A percentile compares a stretch with the other conserved stretches of the same genome.
Conservation (phyloP, 2,113 vertebrate genomes). For the Pao palembangensis region DNA sequence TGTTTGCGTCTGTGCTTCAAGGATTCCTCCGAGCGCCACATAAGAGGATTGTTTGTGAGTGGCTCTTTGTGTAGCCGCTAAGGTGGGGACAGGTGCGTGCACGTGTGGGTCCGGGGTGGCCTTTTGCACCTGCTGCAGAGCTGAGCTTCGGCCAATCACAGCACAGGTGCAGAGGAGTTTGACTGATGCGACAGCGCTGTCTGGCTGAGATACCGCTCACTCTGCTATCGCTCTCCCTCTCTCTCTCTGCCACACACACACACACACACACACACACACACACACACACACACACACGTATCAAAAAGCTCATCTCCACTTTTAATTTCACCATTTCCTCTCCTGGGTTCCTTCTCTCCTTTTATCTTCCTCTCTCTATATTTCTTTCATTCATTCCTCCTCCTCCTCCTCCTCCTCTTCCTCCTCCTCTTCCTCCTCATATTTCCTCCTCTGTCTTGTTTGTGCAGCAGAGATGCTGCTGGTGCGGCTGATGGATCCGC, state of each 20-base stretch:
- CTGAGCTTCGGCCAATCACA: slow-evolving; percentile 51
- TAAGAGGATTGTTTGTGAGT: slow-evolving; percentile 42
- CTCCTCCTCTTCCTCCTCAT: too few species aligned
- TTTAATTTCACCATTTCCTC: too few species aligned
- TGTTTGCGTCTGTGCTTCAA: slow-evolving; percentile 30
- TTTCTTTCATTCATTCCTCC: too few species aligned
- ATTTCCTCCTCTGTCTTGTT: too few species aligned
- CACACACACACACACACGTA: background rate
- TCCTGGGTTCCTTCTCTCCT: slow-evolving; percentile 9
- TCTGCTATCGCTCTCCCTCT: slow-evolving; percentile 45
- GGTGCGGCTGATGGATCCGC: too few species aligned
- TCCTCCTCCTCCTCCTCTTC: too few species aligned
- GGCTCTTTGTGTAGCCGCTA: slow-evolving; percentile 22
- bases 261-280: slow-evolving; percentile 1
- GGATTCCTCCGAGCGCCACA: slow-evolving; percentile 39
- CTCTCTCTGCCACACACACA: background rate
- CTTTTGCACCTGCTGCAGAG: slow-evolving; percentile 57
- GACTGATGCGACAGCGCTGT: slow-evolving; percentile 56
- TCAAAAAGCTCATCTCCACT: too few species aligned
- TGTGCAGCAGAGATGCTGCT: too few species aligned
- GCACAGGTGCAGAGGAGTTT: slow-evolving; percentile 59
- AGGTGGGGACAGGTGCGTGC: slow-evolving; percentile 1
- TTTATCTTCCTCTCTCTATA: background rate
- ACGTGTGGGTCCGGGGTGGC: slow-evolving; percentile 21
- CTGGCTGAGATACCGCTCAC: slow-evolving; percentile 72